Evolutionary conservation across 1,140 invertebrate species (phyloP).

Genomic region (Platyscapa corneri): DNA sequence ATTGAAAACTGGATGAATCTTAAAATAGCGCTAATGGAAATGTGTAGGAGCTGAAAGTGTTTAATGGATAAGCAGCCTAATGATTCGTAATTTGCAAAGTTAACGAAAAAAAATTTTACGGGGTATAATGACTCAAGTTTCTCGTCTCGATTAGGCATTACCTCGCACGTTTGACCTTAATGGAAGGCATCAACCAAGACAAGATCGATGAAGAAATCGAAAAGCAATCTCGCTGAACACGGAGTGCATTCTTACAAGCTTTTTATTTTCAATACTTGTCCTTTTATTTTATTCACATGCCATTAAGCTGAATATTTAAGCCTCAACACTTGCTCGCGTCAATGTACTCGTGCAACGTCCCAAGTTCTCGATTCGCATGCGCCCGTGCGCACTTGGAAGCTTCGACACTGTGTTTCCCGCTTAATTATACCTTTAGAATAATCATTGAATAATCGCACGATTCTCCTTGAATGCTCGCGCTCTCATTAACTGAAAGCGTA

Average conservation of each 20-base stretch:
- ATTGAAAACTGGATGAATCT: neutral
- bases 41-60: neutral
- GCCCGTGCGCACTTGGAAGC: too few relatives aligned
- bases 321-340: neutral
- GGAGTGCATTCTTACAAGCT: neutral
- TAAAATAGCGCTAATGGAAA: constrained; percentile 23
- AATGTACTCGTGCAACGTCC: neutral
- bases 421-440: neutral
- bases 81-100: constrained; percentile 36
- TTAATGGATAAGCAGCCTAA: constrained; percentile 8
- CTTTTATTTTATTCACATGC: neutral
- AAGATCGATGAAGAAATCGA: constrained; percentile 45
- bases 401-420: neutral
- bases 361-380: neutral
- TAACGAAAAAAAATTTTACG: constrained; percentile 26
- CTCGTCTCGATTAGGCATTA: constrained; percentile 37
- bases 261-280: neutral
- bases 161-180: constrained; percentile 43
- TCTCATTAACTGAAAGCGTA: neutral
- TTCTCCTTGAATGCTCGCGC: neutral
- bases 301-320: neutral
- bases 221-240: constrained; percentile 11
- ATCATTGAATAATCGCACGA: neutral
- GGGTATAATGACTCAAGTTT: constrained; percentile 31
- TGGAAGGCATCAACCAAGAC: constrained; percentile 41